phyloP scores from a whole-genome alignment of 1,140 invertebrate genomes.

The Parasteatoda tepidariorum region DNA sequence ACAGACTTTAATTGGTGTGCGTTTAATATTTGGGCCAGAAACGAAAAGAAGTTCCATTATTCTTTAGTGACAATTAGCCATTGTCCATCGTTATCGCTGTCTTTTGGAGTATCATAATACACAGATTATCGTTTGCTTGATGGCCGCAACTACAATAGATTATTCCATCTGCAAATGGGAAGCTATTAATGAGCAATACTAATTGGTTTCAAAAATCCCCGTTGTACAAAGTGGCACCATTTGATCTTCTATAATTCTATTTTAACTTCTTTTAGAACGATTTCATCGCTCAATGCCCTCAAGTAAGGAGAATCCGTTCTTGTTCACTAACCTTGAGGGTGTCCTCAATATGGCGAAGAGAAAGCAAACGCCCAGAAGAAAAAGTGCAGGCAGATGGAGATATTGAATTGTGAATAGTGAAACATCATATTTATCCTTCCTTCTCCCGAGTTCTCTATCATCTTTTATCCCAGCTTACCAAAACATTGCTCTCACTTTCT shows the following conservation, averaged over 20 bases:
- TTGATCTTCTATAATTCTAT: neutral
- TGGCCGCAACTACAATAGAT: too few species aligned
- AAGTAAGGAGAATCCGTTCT: constrained; percentile 34
- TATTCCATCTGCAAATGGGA: too few species aligned
- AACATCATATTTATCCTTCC: neutral
- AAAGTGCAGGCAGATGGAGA: neutral
- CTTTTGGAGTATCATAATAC: too few species aligned
- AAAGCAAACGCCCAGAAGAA: constrained; percentile 1
- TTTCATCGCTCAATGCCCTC: constrained; percentile 1
- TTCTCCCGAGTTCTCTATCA: neutral
- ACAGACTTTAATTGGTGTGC: too few species aligned
- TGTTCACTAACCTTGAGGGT: constrained; percentile 45
- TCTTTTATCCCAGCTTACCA: neutral
- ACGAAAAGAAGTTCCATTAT: too few species aligned
- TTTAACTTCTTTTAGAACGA: neutral
- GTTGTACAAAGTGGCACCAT: neutral
- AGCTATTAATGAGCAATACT: too few species aligned
- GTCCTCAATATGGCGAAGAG: constrained; percentile 42
- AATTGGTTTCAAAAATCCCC: neutral
- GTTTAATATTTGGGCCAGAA: too few species aligned
- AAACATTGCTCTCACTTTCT: neutral
- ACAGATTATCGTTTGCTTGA: too few species aligned
- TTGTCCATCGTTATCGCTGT: too few species aligned
- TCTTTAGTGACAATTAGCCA: too few species aligned
- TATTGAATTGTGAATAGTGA: neutral